A percentile compares a stretch with the other conserved stretches of the same genome.
These are phyloP conservation scores for Hedya salicella DNA, from an alignment of 2,888 invertebrate genomes.

Conservation along the genomic window DNA sequence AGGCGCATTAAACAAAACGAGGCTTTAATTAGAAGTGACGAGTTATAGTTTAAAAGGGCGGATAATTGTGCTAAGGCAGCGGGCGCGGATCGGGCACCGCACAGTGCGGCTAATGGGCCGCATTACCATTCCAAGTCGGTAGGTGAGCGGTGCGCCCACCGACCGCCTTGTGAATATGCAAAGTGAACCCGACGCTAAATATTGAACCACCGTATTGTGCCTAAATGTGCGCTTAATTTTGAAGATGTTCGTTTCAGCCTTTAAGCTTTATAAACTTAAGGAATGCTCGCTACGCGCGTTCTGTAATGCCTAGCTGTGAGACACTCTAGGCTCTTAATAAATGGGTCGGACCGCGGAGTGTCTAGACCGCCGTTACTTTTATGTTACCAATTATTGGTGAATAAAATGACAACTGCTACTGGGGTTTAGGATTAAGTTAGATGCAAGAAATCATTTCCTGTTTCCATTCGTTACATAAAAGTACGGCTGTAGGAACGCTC, in stretches of 20 bases:
- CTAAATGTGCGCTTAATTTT: slow-evolving; percentile 56
- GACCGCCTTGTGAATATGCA: slow-evolving; percentile 78
- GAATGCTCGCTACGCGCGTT: slow-evolving; percentile 18
- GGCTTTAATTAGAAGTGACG: slow-evolving; percentile 14
- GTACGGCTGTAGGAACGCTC: too few species aligned
- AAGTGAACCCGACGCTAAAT: slow-evolving; percentile 71
- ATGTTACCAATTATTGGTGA: too few species aligned
- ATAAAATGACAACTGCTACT: too few species aligned
- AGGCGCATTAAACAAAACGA: not conserved
- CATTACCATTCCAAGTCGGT: slow-evolving; percentile 74
- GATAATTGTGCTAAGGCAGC: slow-evolving; percentile 43
- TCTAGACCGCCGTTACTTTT: too few species aligned
- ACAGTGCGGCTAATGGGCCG: slow-evolving; percentile 63
- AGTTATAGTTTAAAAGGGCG: slow-evolving; percentile 35
- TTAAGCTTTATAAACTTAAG: slow-evolving; percentile 30
- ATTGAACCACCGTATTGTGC: slow-evolving; percentile 68
- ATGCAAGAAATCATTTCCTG: too few species aligned
- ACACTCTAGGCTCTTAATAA: too few species aligned
- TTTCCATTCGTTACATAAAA: too few species aligned
- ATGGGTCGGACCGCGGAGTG: too few species aligned
- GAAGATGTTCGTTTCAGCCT: slow-evolving; percentile 32
- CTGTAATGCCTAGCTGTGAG: slow-evolving; percentile 42
- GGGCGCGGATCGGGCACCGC: slow-evolving; percentile 50
- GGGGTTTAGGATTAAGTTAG: too few species aligned
- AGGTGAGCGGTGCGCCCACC: slow-evolving; percentile 63